These are phyloP conservation scores for Metalampra italica DNA, from an alignment of 2,888 invertebrate species.

Conservation along the genomic window DNA sequence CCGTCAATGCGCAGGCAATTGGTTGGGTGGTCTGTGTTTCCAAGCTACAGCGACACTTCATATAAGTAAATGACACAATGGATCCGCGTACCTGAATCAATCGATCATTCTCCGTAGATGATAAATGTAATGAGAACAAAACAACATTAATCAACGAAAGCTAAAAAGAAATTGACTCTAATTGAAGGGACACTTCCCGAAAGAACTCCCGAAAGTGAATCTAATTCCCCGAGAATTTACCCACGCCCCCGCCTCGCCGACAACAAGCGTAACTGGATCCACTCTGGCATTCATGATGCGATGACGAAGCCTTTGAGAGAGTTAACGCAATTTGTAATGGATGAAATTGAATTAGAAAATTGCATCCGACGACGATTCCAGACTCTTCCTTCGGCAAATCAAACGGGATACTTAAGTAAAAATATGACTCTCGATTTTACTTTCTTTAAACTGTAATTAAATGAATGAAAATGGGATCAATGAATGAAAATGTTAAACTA, in stretches of 20 bases:
- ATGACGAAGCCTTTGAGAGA: constrained; percentile 13
- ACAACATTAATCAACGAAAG: not conserved
- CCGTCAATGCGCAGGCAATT: too few relatives aligned
- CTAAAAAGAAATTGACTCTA: too few relatives aligned
- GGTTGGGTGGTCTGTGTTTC: too few relatives aligned
- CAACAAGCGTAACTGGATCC: constrained; percentile 17
- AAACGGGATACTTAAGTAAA: not conserved
- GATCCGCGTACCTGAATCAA: too few relatives aligned
- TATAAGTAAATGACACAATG: too few relatives aligned
- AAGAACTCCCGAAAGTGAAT: not conserved
- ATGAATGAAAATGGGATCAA: too few relatives aligned
- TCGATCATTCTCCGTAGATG: too few relatives aligned
- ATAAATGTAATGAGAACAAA: not conserved
- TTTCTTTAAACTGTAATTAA: too few relatives aligned
- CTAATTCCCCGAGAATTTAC: constrained; percentile 7
- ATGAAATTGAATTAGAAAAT: constrained; percentile 10
- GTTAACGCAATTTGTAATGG: constrained; percentile 1
- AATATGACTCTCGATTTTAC: too few relatives aligned
- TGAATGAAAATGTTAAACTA: too few relatives aligned
- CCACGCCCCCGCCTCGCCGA: constrained; percentile 2
- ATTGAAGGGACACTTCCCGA: too few relatives aligned
- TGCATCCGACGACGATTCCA: not conserved
- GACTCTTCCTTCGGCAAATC: not conserved
- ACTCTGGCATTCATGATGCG: constrained; percentile 6
- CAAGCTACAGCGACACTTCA: too few relatives aligned